Percentiles rank a stretch among this genome's conserved stretches.
These are phyloP conservation scores for Dioctria linearis DNA, from an alignment of 2,888 invertebrate species.

Conservation along the genomic window DNA sequence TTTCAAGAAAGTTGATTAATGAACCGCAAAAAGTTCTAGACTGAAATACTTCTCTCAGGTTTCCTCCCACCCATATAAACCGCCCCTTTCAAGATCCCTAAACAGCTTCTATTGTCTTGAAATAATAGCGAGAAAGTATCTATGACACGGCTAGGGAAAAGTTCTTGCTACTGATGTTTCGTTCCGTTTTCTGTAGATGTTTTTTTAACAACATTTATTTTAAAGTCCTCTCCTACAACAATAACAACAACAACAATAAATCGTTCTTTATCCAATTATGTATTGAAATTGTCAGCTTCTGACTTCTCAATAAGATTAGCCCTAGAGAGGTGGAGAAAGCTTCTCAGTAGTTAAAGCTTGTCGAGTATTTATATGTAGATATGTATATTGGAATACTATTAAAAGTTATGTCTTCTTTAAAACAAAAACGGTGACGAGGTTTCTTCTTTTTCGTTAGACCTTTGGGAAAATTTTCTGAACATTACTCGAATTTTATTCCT, in stretches of 20 bases:
- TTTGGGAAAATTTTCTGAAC: constrained; percentile 25
- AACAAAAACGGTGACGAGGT: neutral
- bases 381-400: constrained; percentile 26
- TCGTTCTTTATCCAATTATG: neutral
- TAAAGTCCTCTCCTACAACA: neutral
- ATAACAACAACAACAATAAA: too few relatives aligned
- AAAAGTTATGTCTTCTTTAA: constrained; percentile 40
- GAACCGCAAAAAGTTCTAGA: neutral
- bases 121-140: constrained; percentile 43
- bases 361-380: too few relatives aligned
- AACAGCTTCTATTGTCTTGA: constrained; percentile 37
- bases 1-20: constrained; percentile 20
- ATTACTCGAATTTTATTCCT: neutral
- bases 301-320: neutral
- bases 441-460: constrained; percentile 7
- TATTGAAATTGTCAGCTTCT: constrained; percentile 12
- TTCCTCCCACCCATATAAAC: neutral
- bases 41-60: constrained; percentile 3
- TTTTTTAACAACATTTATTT: constrained; percentile 4
- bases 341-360: neutral
- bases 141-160: constrained; percentile 22
- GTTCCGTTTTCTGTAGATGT: neutral
- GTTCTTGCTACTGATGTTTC: constrained; percentile 29
- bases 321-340: neutral
- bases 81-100: constrained; percentile 8